phyloP scores from a whole-genome alignment of 2,113 vertebrate species.

The Tenrec ecaudatus region DNA sequence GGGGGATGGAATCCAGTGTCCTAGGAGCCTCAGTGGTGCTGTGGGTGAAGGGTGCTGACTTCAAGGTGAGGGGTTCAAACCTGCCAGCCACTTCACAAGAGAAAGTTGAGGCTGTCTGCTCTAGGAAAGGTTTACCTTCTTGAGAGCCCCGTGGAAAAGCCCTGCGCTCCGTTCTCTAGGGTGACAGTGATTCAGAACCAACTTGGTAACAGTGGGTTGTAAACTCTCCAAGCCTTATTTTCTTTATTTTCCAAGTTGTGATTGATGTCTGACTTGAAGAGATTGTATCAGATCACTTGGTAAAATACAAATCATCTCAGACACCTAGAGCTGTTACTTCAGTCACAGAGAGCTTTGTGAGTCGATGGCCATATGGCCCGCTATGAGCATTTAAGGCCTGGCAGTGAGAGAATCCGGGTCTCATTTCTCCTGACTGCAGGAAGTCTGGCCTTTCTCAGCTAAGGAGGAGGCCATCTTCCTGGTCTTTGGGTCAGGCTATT shows the following conservation, averaged over 20 bases:
- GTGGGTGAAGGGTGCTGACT: too few relatives aligned
- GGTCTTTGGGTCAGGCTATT: neutral
- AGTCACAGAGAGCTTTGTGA: too few relatives aligned
- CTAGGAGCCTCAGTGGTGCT: neutral
- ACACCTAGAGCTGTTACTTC: too few relatives aligned
- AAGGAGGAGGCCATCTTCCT: constrained; percentile 2
- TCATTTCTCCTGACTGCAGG: neutral
- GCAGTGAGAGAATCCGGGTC: neutral
- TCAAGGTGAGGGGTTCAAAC: too few relatives aligned
- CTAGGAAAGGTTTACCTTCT: too few relatives aligned
- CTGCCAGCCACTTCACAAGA: too few relatives aligned
- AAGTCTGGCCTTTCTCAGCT: neutral
- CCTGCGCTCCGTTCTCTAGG: too few relatives aligned
- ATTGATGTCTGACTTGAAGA: constrained; percentile 30
- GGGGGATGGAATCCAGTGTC: neutral
- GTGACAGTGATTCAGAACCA: too few relatives aligned
- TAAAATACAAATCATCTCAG: neutral
- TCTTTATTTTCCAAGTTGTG: neutral
- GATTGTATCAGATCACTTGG: neutral
- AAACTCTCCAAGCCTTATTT: neutral
- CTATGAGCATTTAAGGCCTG: neutral
- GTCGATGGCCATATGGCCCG: neutral
- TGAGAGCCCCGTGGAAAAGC: too few relatives aligned
- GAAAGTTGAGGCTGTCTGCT: too few relatives aligned
- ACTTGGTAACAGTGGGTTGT: too few relatives aligned